Base-by-base conservation (phyloP, 2,888 invertebrate genomes). In the Protodeltote pygarga region DNA sequence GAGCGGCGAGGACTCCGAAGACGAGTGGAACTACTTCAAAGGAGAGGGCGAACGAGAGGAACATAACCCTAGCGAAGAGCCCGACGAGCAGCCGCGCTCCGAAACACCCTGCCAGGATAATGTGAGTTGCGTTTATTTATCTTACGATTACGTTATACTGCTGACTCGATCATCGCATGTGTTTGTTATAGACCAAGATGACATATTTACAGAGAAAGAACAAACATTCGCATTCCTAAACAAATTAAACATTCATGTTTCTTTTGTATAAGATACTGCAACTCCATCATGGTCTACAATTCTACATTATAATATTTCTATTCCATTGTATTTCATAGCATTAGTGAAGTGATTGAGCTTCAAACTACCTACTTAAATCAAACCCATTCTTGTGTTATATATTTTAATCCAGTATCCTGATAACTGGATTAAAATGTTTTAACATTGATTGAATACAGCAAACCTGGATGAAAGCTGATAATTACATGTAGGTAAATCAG, bases 11-110 rank as follows among this genome's bases (percentile, higher is more conserved):
- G 95, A 95, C 67, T 95, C 95, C 66, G 96, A 96, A 89, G 97
- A 96, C 94, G 97, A 97, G 95, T 97, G 96, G 96, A 96, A 97
- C 85, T 97, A 96, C 83, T 95, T 94, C 84, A 94, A 94, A 79
- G 94, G 94, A 70, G 95, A 94, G 75, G 93, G 94, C 55, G 94
- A 94, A 59, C 94, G 82, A 71, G 94, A 94, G 71, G 83, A 94
- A 62, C 92, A 92, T 46, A 93, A 94, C 68, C 94, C 94, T 24
- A 84, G 83, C 59, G 89, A 87, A 80, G 94, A 93, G 77, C 93
- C 93, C 32, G 93, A 93, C 80, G 89, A 87, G 71, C 87, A 81
- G 44, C 89, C 85, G 61, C 92, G 84, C 71, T 90, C 91, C 9
- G 89, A 89, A 75, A 87, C 92, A 73, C 93, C 90, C 72, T 83